These are phyloP conservation scores for Heliconius eleuchia DNA, from an alignment of 1,140 invertebrate species.

Conservation along the genomic window DNA sequence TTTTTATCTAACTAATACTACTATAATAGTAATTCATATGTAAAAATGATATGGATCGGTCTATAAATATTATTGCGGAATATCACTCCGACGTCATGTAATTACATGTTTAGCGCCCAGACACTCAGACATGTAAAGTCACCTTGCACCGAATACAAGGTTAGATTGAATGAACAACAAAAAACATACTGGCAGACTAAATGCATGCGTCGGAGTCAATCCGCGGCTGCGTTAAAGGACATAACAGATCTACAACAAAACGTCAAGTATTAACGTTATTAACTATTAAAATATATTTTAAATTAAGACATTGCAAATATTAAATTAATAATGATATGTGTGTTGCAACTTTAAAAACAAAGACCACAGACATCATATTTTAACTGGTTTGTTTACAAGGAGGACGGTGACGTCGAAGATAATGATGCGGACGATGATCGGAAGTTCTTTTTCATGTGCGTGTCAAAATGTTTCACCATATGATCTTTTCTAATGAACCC, in stretches of 20 bases:
- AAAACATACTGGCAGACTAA: constrained; percentile 61
- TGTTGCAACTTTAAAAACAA: constrained; percentile 41
- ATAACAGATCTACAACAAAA: constrained; percentile 55
- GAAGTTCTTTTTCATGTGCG: constrained; percentile 84
- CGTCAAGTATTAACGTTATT: constrained; percentile 46
- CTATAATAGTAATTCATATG: constrained; percentile 60
- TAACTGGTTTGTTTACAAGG: constrained; percentile 43
- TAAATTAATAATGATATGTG: constrained; percentile 58
- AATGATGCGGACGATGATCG: constrained; percentile 53
- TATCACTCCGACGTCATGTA: constrained; percentile 70
- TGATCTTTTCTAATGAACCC: constrained; percentile 97
- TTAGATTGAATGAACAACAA: constrained; percentile 76
- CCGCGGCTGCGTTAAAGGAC: constrained; percentile 52
- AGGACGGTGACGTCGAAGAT: constrained; percentile 51
- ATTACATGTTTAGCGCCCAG: constrained; percentile 77
- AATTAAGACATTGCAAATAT: constrained; percentile 51
- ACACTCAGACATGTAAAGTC: constrained; percentile 77
- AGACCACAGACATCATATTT: constrained; percentile 23
- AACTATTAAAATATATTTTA: constrained; percentile 47
- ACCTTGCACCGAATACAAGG: constrained; percentile 75
- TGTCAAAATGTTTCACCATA: constrained; percentile 95
- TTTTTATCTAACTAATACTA: constrained; percentile 52
- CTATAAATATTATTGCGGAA: constrained; percentile 65
- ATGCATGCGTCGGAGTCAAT: constrained; percentile 56
- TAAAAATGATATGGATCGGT: constrained; percentile 75